These are phyloP conservation scores for Diploscapter pachys DNA, from an alignment of 1,140 invertebrate genomes.

Conservation along the genomic window DNA sequence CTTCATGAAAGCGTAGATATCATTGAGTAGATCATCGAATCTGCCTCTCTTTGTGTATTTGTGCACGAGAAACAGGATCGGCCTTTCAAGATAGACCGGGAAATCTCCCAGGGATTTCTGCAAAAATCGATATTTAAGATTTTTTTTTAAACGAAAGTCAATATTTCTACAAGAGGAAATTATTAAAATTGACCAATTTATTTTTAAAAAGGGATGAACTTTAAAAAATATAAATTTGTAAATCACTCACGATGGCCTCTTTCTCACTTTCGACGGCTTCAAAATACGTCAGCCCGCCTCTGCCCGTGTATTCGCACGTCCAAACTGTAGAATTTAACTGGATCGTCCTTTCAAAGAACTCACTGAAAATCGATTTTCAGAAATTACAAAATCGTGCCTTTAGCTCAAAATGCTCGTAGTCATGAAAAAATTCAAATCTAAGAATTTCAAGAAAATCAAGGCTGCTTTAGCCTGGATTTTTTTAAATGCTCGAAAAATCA, in stretches of 20 bases:
- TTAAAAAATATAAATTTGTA: too few relatives aligned
- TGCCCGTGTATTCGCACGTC: slow-evolving; percentile 88
- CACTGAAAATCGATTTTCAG: slow-evolving; percentile 67
- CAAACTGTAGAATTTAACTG: slow-evolving; percentile 90
- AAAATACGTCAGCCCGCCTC: slow-evolving; percentile 82
- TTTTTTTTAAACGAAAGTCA: not conserved
- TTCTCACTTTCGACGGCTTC: slow-evolving; percentile 86
- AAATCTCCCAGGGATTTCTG: slow-evolving; percentile 70
- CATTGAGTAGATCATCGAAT: slow-evolving; percentile 32
- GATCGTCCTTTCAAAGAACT: slow-evolving; percentile 89
- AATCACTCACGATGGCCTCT: slow-evolving; percentile 68
- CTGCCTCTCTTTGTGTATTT: slow-evolving; percentile 31
- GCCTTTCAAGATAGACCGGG: slow-evolving; percentile 72
- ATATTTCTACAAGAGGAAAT: not conserved
- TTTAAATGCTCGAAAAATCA: not conserved
- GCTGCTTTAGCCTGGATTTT: too few relatives aligned
- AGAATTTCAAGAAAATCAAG: too few relatives aligned
- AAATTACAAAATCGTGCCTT: not conserved
- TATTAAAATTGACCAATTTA: not conserved
- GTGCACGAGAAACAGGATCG: slow-evolving; percentile 73
- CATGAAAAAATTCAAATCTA: too few relatives aligned
- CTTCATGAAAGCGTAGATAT: slow-evolving; percentile 26
- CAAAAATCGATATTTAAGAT: not conserved
- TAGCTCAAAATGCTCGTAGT: too few relatives aligned
- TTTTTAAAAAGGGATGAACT: not conserved